phyloP scores from a whole-genome alignment of 1,140 invertebrate species.

The Anadara kagoshimensis region DNA sequence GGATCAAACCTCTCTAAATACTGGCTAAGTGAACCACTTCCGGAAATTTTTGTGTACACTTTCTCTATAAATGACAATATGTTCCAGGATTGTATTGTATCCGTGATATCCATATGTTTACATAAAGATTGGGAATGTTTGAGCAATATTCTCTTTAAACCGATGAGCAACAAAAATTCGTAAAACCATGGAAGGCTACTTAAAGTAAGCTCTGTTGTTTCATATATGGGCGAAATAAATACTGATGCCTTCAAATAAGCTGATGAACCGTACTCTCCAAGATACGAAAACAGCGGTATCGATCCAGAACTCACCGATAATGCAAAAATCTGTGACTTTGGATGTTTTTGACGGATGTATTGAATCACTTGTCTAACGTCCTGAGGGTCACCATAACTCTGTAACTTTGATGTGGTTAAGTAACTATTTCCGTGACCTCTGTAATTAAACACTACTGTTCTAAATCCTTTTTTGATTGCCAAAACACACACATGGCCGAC shows the following conservation, averaged over 20 bases:
- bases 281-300: slow-evolving; percentile 60
- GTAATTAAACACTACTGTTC: slow-evolving; percentile 58
- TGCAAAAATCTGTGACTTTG: slow-evolving; percentile 45
- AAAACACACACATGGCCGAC: slow-evolving; percentile 27
- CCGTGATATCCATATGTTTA: slow-evolving; percentile 48
- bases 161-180: slow-evolving; percentile 50
- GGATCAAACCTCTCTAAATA: slow-evolving; percentile 68
- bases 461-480: slow-evolving; percentile 43
- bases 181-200: slow-evolving; percentile 47
- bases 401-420: slow-evolving; percentile 57
- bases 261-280: slow-evolving; percentile 63
- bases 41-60: slow-evolving; percentile 57
- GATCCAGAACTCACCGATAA: slow-evolving; percentile 57
- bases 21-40: slow-evolving; percentile 50
- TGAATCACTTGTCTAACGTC: slow-evolving; percentile 59
- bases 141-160: slow-evolving; percentile 52
- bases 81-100: slow-evolving; percentile 44
- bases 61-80: slow-evolving; percentile 50
- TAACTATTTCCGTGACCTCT: slow-evolving; percentile 59
- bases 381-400: slow-evolving; percentile 58
- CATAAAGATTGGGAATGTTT: slow-evolving; percentile 49
- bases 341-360: slow-evolving; percentile 52
- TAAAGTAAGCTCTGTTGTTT: slow-evolving; percentile 39
- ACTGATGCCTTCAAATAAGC: slow-evolving; percentile 48
- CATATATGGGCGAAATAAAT: slow-evolving; percentile 61